These are phyloP conservation scores for Perithous albicinctus DNA, from an alignment of 2,888 invertebrate genomes.

Conservation along the genomic window DNA sequence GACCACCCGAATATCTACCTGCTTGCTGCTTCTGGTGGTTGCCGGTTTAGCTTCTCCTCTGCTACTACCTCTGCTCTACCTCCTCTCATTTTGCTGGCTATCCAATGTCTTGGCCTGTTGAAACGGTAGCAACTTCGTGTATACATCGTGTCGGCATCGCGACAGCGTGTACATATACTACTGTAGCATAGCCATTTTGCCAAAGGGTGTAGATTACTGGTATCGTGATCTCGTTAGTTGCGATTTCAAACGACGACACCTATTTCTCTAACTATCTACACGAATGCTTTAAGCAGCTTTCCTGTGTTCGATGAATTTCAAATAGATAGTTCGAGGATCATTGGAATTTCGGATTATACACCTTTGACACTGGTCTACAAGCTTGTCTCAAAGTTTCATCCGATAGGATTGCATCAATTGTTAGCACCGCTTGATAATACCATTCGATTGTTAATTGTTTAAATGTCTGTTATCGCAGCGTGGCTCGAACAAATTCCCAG, in stretches of 20 bases:
- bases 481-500: too few relatives aligned
- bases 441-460: too few relatives aligned
- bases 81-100: constrained; percentile 20
- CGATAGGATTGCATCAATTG: background rate
- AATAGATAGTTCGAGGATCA: background rate
- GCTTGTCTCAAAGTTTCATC: background rate
- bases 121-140: constrained; percentile 61
- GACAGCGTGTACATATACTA: constrained; percentile 23
- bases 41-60: too few relatives aligned
- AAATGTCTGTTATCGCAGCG: too few relatives aligned
- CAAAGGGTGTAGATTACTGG: constrained; percentile 9
- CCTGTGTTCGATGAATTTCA: background rate
- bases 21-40: constrained; percentile 68
- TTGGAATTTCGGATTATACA: background rate
- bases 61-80: constrained; percentile 43
- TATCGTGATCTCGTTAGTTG: constrained; percentile 24
- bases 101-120: constrained; percentile 32
- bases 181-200: constrained; percentile 4
- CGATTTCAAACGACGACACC: background rate
- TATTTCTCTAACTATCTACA: background rate
- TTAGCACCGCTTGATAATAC: background rate
- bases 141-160: constrained; percentile 71
- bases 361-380: background rate
- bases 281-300: constrained; percentile 5
- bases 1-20: constrained; percentile 73